Evolutionary conservation across 2,888 invertebrate species (phyloP).

Genomic region (Drosophila falleni): DNA sequence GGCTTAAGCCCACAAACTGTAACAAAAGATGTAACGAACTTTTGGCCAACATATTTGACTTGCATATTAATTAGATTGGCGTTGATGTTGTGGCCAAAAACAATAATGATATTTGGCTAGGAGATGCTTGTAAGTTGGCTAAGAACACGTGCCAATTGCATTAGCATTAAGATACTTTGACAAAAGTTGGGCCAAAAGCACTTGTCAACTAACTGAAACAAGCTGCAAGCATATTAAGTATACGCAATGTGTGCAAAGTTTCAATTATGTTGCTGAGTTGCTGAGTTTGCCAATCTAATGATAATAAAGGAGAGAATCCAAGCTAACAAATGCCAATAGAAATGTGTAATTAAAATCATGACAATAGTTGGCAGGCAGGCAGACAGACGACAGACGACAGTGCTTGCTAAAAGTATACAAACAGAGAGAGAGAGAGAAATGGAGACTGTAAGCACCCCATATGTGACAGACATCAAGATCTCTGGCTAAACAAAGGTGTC

Average conservation of each 20-base stretch:
- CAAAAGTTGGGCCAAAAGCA: conserved; percentile 5
- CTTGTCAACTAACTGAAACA: conserved; percentile 7
- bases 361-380: conserved; percentile 55
- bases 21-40: conserved; percentile 8
- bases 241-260: conserved; percentile 37
- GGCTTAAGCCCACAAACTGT: conserved; percentile 12
- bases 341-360: conserved; percentile 67
- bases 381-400: neutral
- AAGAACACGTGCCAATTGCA: conserved; percentile 48
- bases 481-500: conserved; percentile 68
- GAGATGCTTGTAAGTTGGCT: conserved; percentile 40
- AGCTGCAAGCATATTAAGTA: conserved; percentile 42
- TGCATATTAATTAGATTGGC: conserved; percentile 22
- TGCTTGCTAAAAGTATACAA: conserved; percentile 4
- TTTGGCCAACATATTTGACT: conserved; percentile 7
- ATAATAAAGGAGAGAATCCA: no score
- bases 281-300: neutral
- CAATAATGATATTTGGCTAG: conserved; percentile 5
- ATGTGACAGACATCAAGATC: conserved; percentile 69
- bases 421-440: neutral
- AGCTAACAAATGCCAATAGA: conserved; percentile 48
- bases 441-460: conserved; percentile 47
- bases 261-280: conserved; percentile 33
- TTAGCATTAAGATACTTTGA: conserved; percentile 36
- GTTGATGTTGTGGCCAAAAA: conserved; percentile 10